Evolutionary conservation across 1,140 invertebrate genomes (phyloP).

Genomic region (Drosophila equinoxialis): DNA sequence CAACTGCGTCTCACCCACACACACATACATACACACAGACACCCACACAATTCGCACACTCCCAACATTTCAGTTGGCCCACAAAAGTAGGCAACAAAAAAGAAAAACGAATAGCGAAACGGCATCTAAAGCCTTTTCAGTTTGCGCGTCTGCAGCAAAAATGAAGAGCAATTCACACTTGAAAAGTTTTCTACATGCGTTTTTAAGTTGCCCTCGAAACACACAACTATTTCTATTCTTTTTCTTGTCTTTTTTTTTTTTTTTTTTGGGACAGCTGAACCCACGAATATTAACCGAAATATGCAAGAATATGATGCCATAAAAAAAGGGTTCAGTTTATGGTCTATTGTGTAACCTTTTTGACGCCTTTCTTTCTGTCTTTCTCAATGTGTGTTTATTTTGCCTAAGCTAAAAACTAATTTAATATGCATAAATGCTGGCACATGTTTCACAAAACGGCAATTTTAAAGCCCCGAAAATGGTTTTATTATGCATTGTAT

Average conservation of each 20-base stretch:
- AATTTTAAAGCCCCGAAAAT: constrained; percentile 74
- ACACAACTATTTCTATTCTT: constrained; percentile 59
- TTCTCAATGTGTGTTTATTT: constrained; percentile 66
- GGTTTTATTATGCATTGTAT: constrained; percentile 65
- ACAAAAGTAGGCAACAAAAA: constrained; percentile 67
- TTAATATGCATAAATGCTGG: constrained; percentile 80
- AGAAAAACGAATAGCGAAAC: neutral
- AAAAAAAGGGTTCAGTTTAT: constrained; percentile 70
- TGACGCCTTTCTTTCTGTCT: constrained; percentile 15
- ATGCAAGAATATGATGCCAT: constrained; percentile 65
- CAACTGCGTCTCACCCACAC: constrained; percentile 61
- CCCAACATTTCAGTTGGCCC: constrained; percentile 29
- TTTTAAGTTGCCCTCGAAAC: constrained; percentile 68
- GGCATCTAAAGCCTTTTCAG: constrained; percentile 46
- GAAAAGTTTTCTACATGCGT: constrained; percentile 77
- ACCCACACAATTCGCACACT: neutral
- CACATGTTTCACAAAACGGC: constrained; percentile 78
- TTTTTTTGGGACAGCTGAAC: constrained; percentile 43
- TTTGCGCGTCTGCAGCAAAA: constrained; percentile 59
- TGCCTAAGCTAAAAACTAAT: constrained; percentile 70
- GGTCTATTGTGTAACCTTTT: constrained; percentile 24
- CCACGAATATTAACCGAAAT: constrained; percentile 65
- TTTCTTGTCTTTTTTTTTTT: constrained; percentile 19
- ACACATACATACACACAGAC: constrained; percentile 19
- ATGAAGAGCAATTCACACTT: constrained; percentile 81